Evolutionary conservation across 1,140 invertebrate species (phyloP), one percentile per base, ranked within the genome.

Genomic region (Apis dorsata): DNA sequence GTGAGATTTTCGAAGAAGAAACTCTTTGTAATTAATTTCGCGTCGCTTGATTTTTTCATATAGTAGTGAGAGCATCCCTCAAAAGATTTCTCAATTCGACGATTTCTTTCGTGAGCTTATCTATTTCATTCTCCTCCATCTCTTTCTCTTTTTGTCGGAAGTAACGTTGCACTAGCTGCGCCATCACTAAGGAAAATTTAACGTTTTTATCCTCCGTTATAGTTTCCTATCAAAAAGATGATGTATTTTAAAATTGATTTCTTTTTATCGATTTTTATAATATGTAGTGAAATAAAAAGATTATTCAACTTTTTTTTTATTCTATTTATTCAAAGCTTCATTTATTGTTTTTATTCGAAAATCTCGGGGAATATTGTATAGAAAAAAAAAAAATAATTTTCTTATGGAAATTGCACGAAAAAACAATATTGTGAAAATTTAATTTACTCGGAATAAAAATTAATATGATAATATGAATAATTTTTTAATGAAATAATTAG

Each of bases 121-220:
- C 89, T 11, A 88, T 28, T 5, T 91, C 87, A 21, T 85, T 87
- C 74, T 90, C 83, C 4, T 85, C 90, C 7, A 79, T 69, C 59
- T 86, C 80, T 34, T 89, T 86, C 24, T 93, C 92, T 63, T 94
- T 94, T 28, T 93, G 92, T 34, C 94, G 91, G 82, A 95, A 95
- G 85, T 95, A 95, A 79, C 95, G 88, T 88, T 95, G 95, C 8
- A 95, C 92, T 49, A 95, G 82, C 60, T 94, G 92, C 1, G 93
- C 91, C 94, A 95, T 95, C 11, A 95, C 76, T n/a, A 93, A 89
- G 0, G 92, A 91, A 85, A 94, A 95, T 51, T 94, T 92, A 28
- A 81, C 21, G 11, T 86, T 85, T 44, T 86, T 85, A 1, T 88
- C 85, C 19, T 87, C 81, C 19, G 81, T 77, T 3, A 87, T 13